A percentile compares a stretch with the other conserved stretches of the same genome.
Evolutionary conservation across 2,888 invertebrate species (phyloP).

Genomic region (Tuta absoluta): DNA sequence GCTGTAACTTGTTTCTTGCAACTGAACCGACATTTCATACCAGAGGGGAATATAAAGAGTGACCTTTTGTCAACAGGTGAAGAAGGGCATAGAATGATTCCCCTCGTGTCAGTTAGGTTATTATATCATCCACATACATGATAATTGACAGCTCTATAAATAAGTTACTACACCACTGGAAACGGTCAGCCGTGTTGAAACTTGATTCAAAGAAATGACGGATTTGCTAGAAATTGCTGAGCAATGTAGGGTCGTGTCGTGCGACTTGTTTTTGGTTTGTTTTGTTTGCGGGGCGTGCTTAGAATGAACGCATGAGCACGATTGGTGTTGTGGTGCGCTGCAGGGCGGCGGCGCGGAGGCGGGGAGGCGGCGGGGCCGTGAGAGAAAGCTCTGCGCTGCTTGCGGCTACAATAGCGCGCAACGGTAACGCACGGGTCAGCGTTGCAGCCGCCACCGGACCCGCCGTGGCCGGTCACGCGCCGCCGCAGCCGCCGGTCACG

Average conservation of each 20-base stretch:
- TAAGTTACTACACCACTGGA: neutral
- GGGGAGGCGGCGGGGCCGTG: slow-evolving; percentile 7
- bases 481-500: neutral
- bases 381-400: slow-evolving; percentile 9
- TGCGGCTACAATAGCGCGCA: slow-evolving; percentile 20
- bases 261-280: neutral
- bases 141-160: neutral
- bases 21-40: neutral
- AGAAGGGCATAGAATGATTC: neutral
- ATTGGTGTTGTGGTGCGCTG: neutral
- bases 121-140: too few species aligned
- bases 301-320: neutral
- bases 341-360: neutral
- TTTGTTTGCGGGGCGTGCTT: slow-evolving; percentile 8
- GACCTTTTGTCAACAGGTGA: slow-evolving; percentile 1
- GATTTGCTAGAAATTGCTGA: neutral
- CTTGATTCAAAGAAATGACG: neutral
- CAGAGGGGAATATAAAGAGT: neutral
- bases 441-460: neutral
- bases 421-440: slow-evolving; percentile 20
- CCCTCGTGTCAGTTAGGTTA: neutral
- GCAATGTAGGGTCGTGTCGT: neutral
- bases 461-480: slow-evolving; percentile 3
- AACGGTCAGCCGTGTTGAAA: too few species aligned
- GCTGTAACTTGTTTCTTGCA: neutral